A percentile compares a stretch with the other conserved stretches of the same genome.
Evolutionary conservation across 2,797 vertebrate genomes (phyloP).

Genomic region (Crocodylus rhombifer): DNA sequence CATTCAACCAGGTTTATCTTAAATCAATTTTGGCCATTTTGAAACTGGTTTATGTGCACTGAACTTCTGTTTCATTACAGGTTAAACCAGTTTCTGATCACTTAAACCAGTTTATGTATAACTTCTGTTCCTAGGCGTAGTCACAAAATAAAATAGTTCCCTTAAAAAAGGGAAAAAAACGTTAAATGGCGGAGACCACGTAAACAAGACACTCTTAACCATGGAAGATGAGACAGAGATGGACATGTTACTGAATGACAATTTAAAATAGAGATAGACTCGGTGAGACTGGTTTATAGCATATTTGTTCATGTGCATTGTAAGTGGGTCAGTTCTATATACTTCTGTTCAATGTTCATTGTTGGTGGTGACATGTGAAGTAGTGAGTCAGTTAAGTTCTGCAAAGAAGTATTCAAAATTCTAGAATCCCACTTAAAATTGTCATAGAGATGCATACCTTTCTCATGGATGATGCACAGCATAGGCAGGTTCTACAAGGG

Average conservation of each 20-base stretch:
- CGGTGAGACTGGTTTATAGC: not conserved
- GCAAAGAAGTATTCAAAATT: not conserved
- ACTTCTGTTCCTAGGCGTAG: not conserved
- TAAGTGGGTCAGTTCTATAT: too few relatives aligned
- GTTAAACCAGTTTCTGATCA: too few relatives aligned
- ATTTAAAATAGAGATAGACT: not conserved
- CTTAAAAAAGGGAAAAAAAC: too few relatives aligned
- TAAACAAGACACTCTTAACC: not conserved
- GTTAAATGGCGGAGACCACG: too few relatives aligned
- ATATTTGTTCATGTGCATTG: not conserved
- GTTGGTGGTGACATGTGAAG: not conserved
- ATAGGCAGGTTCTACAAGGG: not conserved
- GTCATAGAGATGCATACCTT: not conserved
- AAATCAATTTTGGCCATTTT: too few relatives aligned
- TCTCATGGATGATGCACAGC: accelerated
- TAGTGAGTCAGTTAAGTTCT: not conserved
- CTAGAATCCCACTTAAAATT: not conserved
- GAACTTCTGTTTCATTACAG: too few relatives aligned
- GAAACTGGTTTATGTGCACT: too few relatives aligned
- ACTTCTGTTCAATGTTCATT: not conserved
- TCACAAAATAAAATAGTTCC: not conserved
- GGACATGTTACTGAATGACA: not conserved
- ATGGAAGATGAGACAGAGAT: not conserved
- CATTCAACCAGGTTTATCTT: too few relatives aligned
- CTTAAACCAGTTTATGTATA: too few relatives aligned